A percentile compares a stretch with the other conserved stretches of the same genome.
Conservation (phyloP, 2,797 vertebrate species). For the Gephyroberyx darwinii region DNA sequence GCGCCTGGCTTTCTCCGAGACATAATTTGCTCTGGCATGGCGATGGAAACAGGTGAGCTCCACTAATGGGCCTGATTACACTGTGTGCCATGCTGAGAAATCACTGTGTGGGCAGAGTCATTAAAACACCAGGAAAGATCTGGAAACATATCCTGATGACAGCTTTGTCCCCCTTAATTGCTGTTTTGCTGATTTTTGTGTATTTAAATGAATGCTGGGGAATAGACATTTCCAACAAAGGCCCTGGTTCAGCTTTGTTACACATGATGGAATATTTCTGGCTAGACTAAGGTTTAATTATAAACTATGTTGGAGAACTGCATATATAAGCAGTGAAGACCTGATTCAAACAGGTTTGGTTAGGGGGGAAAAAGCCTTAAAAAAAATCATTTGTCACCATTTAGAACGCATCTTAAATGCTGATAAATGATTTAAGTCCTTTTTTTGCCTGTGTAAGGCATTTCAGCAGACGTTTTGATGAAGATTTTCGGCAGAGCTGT, state of each 20-base stretch:
- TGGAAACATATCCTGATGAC: slow-evolving; percentile 37
- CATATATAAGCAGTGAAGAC: not conserved
- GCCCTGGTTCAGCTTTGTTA: slow-evolving; percentile 1
- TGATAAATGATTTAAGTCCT: too few relatives aligned
- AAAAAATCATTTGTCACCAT: slow-evolving; percentile 46
- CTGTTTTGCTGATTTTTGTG: slow-evolving; percentile 16
- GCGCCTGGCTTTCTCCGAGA: slow-evolving; percentile 33
- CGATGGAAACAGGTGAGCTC: slow-evolving; percentile 65
- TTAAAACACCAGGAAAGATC: slow-evolving; percentile 32
- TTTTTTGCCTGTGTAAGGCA: slow-evolving; percentile 6
- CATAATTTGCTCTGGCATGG: slow-evolving; percentile 67
- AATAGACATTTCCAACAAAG: slow-evolving; percentile 3
- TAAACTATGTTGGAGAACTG: not conserved
- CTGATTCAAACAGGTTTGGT: slow-evolving; percentile 15
- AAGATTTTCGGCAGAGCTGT: slow-evolving; percentile 60
- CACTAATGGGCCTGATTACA: slow-evolving; percentile 63
- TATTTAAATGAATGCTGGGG: slow-evolving; percentile 18
- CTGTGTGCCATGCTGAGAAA: slow-evolving; percentile 42
- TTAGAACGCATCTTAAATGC: slow-evolving; percentile 22
- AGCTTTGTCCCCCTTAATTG: slow-evolving; percentile 29
- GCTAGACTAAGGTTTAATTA: slow-evolving; percentile 24
- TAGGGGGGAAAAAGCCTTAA: slow-evolving; percentile 20
- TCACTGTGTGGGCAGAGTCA: slow-evolving; percentile 31
- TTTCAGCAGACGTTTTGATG: slow-evolving; percentile 51
- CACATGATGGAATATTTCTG: not conserved